Conservation (phyloP, 2,113 vertebrate species). For the Actinemys pallida region DNA sequence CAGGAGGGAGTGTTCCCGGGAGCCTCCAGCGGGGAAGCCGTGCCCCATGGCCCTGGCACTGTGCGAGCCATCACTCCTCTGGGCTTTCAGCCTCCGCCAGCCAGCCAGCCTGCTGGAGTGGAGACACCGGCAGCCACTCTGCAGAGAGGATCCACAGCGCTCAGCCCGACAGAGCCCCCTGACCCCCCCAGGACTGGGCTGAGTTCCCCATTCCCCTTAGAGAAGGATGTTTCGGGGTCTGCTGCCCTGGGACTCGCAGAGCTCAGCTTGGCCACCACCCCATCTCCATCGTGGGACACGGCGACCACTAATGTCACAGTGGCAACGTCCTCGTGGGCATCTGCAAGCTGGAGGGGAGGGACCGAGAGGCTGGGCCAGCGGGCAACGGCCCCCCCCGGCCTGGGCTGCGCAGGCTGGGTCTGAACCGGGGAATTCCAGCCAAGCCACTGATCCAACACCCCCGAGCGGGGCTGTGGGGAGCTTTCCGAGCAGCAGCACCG, state of each 20-base stretch:
- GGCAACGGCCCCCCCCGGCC: fast-evolving
- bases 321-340: fast-evolving
- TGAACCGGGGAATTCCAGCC: not conserved
- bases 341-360: not conserved
- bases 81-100: not conserved
- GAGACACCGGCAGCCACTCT: not conserved
- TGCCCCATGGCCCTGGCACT: not conserved
- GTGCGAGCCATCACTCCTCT: not conserved
- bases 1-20: not conserved
- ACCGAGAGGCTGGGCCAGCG: fast-evolving
- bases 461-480: not conserved
- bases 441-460: not conserved
- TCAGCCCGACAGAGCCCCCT: not conserved
- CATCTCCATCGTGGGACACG: fast-evolving
- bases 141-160: not conserved
- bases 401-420: not conserved
- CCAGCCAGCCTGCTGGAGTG: not conserved
- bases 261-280: not conserved
- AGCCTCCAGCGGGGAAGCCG: not conserved
- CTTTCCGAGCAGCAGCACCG: fast-evolving
- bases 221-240: not conserved
- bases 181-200: fast-evolving
- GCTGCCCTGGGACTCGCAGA: fast-evolving
- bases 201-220: not conserved
- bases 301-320: fast-evolving